Base-by-base conservation (phyloP, 1,140 invertebrate genomes). In the Oryzaephilus surinamensis region DNA sequence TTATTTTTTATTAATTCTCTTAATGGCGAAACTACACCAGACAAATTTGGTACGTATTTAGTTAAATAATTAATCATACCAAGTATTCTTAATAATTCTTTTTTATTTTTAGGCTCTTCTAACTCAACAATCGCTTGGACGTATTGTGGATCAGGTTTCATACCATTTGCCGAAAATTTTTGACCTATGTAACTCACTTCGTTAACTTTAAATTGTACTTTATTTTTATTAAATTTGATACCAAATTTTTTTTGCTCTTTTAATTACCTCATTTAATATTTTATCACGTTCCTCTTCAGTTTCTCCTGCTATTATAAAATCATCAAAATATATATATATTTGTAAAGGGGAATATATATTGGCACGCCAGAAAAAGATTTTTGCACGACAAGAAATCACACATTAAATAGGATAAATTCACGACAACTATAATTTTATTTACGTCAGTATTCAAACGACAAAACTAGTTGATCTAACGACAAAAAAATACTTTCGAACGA, bases 251-350 rank as follows among this genome's bases (percentile, higher is more conserved):
- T 14, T 36, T 1, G 27, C 34, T 37, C 36, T 41, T 30, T 41
- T n/a, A 13, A 48, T 24, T 8, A 48, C 34, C 29, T 45, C 6
- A 8, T 37, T 38, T 11, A 45, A 8, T 11, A 35, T 41, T 19
- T 21, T 26, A 38, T 32, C 30, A 38, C 45, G 45, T 41, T 47
- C 38, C 8, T 41, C 23, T 28, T 35, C 35, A 21, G 14, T 12
- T 36, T 48, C 15, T n/a, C 5, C 23, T 11, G 21, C 23, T 20
- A 48, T 41, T 18, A 45, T 41, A 17, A 41, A 38, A 31, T 50
- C 38, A 41, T 50, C 41, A 41, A 48, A 41, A 42, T 50, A 46
- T 20, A 49, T 46, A 14, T 29, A 23, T 6, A 37, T 31, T 38
- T n/a, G 4, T 31, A 46, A 27, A 20, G n/a, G n/a, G n/a, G n/a